phyloP scores from a whole-genome alignment of 2,888 invertebrate species.

The Ophraella communa region DNA sequence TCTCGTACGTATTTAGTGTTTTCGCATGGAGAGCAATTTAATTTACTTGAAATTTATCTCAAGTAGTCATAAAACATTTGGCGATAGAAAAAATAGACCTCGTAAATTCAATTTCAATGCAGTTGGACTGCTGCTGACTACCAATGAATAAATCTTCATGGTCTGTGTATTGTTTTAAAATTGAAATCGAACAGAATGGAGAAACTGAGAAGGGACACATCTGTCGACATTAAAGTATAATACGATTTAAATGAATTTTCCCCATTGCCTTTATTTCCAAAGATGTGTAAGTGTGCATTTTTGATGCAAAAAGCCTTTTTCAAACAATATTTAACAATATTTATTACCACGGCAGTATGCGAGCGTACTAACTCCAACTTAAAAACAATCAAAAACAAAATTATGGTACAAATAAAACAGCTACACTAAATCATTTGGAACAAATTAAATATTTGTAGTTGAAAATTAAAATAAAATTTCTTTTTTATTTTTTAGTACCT shows the following conservation, averaged over 20 bases:
- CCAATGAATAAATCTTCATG: constrained; percentile 10
- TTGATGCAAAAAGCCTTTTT: background rate
- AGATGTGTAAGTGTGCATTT: background rate
- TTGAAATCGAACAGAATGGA: constrained; percentile 13
- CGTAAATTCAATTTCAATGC: background rate
- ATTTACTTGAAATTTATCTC: background rate
- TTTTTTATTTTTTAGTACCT: no score
- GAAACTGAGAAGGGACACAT: constrained; percentile 26
- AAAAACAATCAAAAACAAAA: no score
- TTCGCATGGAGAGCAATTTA: background rate
- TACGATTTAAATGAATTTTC: constrained; percentile 26
- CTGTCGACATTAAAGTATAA: constrained; percentile 28
- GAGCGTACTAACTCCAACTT: no score
- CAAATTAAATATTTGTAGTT: no score
- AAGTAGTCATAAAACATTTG: background rate
- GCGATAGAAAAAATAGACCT: background rate
- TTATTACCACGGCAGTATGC: no score
- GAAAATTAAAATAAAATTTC: no score
- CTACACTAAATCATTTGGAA: no score
- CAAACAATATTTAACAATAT: background rate
- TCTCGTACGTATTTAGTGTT: background rate
- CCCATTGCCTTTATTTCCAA: constrained; percentile 19
- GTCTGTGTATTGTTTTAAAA: constrained; percentile 20
- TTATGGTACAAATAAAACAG: no score
- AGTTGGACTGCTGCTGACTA: constrained; percentile 10